Base-by-base conservation (phyloP, 2,113 vertebrate genomes). In the Rhagologus leucostigma region DNA sequence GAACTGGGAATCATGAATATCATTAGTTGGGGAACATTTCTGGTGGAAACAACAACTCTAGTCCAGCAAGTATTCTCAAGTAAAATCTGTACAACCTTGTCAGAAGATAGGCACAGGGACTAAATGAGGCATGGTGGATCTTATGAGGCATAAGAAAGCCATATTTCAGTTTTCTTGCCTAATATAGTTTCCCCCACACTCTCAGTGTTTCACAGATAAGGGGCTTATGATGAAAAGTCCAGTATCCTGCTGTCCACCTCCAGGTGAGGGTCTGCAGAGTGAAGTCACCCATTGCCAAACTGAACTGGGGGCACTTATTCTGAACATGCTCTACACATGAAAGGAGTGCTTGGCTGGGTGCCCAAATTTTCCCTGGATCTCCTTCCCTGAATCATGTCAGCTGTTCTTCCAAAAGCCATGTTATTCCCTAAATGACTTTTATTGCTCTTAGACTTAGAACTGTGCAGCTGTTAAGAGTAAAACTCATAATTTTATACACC, bases 241-340 rank as follows among this genome's bases (percentile, higher is more conserved):
- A 0, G 16, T 22, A 7, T 8, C 13, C 27, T 39, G 7, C 12
- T 6, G 7, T 21, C 19, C 17, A n/a, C 10, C 16, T 23, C 17
- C 16, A 56, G 27, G 10, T 1, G 0, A 24, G 8, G 7, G 15
- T 27, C 30, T 65, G 32, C 69, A 50, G 10, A 46, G 4, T 1
- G 0, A 5, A 11, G 17, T 32, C 0, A 0, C 19, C 15, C 41
- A 6, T 10, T 47, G 37, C 53, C 5, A 4, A 20, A 4, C 11
- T 37, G 46, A 74, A 35, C 33, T 17, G 19, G 22, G 69, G 24
- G 5, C 9, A 4, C 21, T 60, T 69, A 20, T 46, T 42, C 23
- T 30, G 16, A 55, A 46, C 2, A 2, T 6, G 9, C 22, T 64
- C 50, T 29, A 22, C 5, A 11, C 8, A 2, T 3, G 3, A 79